These are phyloP conservation scores for Vulpes ferrilata DNA, from an alignment of 2,113 vertebrate species.

Conservation along the genomic window DNA sequence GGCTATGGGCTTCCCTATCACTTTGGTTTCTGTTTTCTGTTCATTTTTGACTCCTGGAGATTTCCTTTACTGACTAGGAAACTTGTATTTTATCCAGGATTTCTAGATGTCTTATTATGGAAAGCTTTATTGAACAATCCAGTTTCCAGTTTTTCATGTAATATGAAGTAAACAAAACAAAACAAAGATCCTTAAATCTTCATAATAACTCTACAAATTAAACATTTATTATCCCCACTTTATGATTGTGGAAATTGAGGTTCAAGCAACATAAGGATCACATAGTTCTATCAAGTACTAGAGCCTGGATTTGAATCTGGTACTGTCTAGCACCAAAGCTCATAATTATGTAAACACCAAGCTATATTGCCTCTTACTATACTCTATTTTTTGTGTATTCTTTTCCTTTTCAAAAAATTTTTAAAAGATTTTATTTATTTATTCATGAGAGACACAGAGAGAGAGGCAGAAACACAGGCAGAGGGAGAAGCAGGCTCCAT, in stretches of 20 bases:
- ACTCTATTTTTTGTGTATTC: neutral
- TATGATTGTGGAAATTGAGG: slow-evolving; percentile 19
- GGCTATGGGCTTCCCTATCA: neutral
- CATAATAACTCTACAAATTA: slow-evolving; percentile 57
- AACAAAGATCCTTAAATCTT: slow-evolving; percentile 17
- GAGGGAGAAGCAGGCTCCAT: too few species aligned
- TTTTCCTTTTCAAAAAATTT: slow-evolving; percentile 23
- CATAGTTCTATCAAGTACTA: neutral
- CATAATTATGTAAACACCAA: slow-evolving; percentile 18
- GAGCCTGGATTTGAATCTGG: neutral
- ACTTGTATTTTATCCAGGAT: slow-evolving; percentile 42
- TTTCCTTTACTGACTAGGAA: slow-evolving; percentile 51
- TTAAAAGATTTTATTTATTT: too few species aligned
- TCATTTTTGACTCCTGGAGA: neutral
- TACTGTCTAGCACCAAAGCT: slow-evolving; percentile 9
- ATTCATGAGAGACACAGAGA: too few species aligned
- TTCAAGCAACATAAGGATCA: neutral
- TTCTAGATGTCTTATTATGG: slow-evolving; percentile 36
- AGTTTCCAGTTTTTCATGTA: slow-evolving; percentile 30
- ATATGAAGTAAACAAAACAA: slow-evolving; percentile 30
- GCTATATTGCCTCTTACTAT: neutral
- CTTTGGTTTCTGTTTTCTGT: slow-evolving; percentile 51
- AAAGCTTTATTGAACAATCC: neutral
- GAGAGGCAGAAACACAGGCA: too few species aligned
- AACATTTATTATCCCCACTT: neutral